Conservation (phyloP, 2,888 invertebrate species). For the Rotaria macrura region DNA sequence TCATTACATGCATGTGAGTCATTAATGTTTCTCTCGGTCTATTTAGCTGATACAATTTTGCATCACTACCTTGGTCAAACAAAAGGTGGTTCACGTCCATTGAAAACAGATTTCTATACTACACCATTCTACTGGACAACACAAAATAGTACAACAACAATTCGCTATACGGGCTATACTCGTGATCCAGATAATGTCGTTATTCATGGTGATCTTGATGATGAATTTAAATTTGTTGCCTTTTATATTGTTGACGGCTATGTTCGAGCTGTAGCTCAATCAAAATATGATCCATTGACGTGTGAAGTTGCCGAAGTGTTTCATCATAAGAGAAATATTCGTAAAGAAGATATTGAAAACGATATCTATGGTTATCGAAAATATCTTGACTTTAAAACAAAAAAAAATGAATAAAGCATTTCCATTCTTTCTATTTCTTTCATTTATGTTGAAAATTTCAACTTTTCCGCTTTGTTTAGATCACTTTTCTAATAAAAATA, state of each 20-base stretch:
- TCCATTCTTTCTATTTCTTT: neutral
- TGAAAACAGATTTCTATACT: neutral
- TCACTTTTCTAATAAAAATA: neutral
- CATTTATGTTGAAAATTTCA: neutral
- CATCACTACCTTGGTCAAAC: neutral
- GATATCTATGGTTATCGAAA: slow-evolving; percentile 18
- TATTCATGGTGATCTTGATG: slow-evolving; percentile 10
- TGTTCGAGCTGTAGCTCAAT: slow-evolving; percentile 14
- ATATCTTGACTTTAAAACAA: slow-evolving; percentile 9
- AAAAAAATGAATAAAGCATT: neutral
- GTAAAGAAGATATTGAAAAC: neutral
- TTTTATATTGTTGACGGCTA: neutral
- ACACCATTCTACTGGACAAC: slow-evolving; percentile 1
- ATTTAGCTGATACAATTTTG: neutral
- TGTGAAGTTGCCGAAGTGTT: slow-evolving; percentile 17
- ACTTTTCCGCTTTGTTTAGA: neutral
- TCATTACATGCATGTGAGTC: too few relatives aligned
- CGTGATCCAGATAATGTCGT: neutral
- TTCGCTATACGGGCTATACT: neutral
- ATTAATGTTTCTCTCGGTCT: too few relatives aligned
- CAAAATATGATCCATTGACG: slow-evolving; percentile 3
- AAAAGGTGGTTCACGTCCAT: neutral
- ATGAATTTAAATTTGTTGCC: neutral
- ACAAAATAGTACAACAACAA: slow-evolving; percentile 13
- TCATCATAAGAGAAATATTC: slow-evolving; percentile 5